A percentile compares a stretch with the other conserved stretches of the same genome.
These are phyloP conservation scores for Oophaga pumilio DNA, from an alignment of 2,113 vertebrate species.

Conservation along the genomic window DNA sequence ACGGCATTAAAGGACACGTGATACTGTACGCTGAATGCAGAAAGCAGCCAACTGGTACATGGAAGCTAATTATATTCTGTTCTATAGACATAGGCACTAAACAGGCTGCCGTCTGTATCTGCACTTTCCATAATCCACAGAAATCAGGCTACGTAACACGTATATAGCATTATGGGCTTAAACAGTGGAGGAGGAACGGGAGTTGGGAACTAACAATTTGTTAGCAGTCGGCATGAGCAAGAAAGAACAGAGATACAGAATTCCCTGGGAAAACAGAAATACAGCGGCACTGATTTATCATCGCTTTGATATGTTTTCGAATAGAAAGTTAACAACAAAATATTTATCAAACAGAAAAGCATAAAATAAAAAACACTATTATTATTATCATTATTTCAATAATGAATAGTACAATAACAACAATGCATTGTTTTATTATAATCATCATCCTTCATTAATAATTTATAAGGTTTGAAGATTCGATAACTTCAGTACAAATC, in stretches of 20 bases:
- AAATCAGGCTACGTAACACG: neutral
- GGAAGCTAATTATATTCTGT: neutral
- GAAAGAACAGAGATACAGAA: constrained; percentile 17
- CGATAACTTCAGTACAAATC: too few relatives aligned
- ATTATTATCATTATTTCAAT: too few relatives aligned
- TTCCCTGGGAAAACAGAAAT: neutral
- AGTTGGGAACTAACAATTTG: constrained; percentile 9
- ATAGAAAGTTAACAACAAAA: neutral
- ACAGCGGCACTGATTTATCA: neutral
- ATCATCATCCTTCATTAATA: too few relatives aligned
- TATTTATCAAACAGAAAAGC: neutral
- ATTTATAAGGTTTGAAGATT: too few relatives aligned
- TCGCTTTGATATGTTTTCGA: neutral
- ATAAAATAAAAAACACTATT: neutral
- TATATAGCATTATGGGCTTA: neutral
- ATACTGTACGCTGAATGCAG: neutral
- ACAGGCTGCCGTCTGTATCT: neutral
- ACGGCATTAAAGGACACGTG: neutral
- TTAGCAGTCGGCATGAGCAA: neutral
- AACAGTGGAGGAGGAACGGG: neutral
- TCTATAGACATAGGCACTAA: neutral
- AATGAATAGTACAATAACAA: too few relatives aligned
- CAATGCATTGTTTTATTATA: too few relatives aligned
- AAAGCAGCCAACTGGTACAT: neutral
- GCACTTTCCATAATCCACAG: constrained; percentile 8